Conservation (phyloP, 2,113 vertebrate genomes). For the Plecturocebus donacophilus region DNA sequence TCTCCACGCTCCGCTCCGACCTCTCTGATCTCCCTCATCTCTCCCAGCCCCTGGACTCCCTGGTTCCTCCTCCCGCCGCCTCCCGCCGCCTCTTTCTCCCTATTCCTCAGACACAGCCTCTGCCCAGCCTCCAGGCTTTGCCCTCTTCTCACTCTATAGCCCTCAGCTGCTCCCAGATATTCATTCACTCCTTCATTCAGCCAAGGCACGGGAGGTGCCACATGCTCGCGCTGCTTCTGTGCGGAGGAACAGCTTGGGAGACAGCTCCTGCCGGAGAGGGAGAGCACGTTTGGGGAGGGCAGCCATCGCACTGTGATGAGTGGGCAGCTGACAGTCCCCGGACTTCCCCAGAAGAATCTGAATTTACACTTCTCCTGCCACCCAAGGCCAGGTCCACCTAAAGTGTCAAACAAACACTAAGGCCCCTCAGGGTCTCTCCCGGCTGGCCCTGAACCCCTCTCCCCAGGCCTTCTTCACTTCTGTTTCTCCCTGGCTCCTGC, state of each 20-base stretch:
- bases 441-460: no score
- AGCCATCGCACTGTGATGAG: not conserved
- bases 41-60: not conserved
- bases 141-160: not conserved
- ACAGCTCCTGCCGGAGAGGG: accelerated
- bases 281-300: not conserved
- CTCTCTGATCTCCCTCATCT: not conserved
- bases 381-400: not conserved
- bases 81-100: not conserved
- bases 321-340: not conserved
- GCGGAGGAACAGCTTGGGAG: not conserved
- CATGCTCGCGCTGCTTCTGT: no score
- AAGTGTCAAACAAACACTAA: no score
- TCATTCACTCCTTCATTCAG: not conserved
- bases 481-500: not conserved
- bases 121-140: not conserved
- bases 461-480: not conserved
- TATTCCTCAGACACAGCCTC: not conserved
- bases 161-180: not conserved
- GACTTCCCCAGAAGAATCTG: not conserved
- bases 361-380: not conserved
- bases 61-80: not conserved
- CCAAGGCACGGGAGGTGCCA: not conserved
- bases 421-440: not conserved
- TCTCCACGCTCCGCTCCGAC: not conserved